phyloP scores from a whole-genome alignment of 2,113 vertebrate species.

The Muntiacus muntjak region DNA sequence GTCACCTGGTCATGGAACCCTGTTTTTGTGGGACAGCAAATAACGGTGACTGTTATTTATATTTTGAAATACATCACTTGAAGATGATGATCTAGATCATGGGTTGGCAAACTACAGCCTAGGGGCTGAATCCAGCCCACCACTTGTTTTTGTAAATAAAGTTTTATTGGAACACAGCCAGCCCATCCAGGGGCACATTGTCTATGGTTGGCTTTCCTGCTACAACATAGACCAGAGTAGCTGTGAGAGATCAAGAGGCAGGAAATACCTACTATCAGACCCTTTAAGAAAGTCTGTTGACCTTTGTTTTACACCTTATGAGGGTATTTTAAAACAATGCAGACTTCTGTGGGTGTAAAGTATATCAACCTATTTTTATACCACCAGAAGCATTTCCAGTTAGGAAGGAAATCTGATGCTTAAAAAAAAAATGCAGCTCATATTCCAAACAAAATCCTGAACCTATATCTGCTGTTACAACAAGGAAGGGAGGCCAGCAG shows the following conservation, averaged over 20 bases:
- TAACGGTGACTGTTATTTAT: neutral
- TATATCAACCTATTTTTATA: neutral
- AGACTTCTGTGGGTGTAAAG: neutral
- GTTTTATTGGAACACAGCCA: neutral
- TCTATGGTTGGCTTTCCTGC: neutral
- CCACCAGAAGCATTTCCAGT: neutral
- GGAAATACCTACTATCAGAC: neutral
- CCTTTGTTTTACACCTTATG: neutral
- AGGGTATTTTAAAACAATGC: neutral
- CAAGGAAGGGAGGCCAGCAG: neutral
- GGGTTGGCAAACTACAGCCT: neutral
- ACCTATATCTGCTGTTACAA: neutral
- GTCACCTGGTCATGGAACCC: neutral
- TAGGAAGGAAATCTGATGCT: neutral
- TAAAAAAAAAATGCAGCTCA: neutral
- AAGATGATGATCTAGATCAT: neutral
- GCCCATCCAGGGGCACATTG: neutral
- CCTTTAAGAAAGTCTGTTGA: neutral
- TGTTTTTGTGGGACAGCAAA: neutral
- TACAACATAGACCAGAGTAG: too few relatives aligned
- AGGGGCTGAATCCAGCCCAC: rapidly evolving
- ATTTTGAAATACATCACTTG: neutral
- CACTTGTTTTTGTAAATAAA: neutral
- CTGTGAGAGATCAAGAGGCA: neutral
- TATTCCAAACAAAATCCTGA: neutral